Conservation (phyloP, 2,113 vertebrate genomes). For the Microcebus jonahi region DNA sequence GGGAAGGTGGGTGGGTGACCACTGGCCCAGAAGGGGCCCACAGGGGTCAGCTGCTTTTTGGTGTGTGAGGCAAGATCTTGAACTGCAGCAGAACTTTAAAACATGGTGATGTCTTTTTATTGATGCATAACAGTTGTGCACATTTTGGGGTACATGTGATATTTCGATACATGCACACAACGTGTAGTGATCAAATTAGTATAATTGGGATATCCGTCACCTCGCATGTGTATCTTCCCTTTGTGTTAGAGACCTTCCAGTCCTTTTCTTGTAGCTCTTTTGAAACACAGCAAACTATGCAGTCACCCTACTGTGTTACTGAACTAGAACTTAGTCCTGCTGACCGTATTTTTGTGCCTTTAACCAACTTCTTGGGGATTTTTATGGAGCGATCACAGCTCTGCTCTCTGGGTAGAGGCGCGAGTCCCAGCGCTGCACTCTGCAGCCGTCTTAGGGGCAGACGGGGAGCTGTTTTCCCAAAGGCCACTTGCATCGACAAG, state of each 20-base stretch:
- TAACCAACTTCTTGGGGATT: not conserved
- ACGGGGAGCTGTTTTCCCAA: not conserved
- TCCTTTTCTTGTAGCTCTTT: not conserved
- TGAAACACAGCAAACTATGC: not conserved
- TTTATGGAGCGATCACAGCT: not conserved
- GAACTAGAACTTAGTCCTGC: not conserved
- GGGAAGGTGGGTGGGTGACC: not conserved
- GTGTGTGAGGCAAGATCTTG: not conserved
- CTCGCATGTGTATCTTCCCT: not conserved
- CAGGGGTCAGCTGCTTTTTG: not conserved
- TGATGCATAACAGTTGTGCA: not conserved
- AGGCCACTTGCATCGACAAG: fast-evolving
- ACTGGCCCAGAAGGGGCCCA: not conserved
- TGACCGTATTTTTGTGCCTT: not conserved
- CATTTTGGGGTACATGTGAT: not conserved
- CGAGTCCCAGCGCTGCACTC: not conserved
- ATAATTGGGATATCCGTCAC: not conserved
- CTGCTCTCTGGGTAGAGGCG: not conserved
- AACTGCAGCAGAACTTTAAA: not conserved
- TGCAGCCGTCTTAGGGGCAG: not conserved
- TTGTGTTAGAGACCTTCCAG: not conserved
- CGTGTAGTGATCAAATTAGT: not conserved
- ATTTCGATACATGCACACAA: not conserved
- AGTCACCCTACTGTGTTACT: not conserved
- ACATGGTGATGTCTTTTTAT: not conserved